These are phyloP conservation scores for Poeciliopsis presidionis DNA, from an alignment of 2,797 vertebrate species.

Conservation along the genomic window DNA sequence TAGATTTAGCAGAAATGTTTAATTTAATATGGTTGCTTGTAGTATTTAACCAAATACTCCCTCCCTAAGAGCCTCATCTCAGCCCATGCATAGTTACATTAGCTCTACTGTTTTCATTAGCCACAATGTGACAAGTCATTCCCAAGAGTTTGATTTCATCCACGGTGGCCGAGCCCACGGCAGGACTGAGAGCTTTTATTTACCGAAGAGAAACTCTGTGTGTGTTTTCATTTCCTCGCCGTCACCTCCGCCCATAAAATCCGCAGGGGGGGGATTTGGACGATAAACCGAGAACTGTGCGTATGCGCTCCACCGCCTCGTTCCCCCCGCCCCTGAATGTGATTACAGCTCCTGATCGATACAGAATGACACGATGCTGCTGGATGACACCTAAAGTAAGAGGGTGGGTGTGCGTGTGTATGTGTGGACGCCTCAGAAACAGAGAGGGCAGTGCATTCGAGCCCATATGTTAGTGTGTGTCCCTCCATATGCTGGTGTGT, in stretches of 20 bases:
- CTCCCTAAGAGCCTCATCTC: not conserved
- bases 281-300: constrained; percentile 32
- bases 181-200: constrained; percentile 27
- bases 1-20: not conserved
- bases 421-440: constrained; percentile 33
- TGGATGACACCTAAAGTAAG: constrained; percentile 66
- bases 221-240: constrained; percentile 30
- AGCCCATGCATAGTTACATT: not conserved
- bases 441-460: not conserved
- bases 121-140: constrained; percentile 3
- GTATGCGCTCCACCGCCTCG: constrained; percentile 21
- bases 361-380: constrained; percentile 61
- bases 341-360: constrained; percentile 74
- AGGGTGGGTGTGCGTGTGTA: constrained; percentile 27
- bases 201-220: constrained; percentile 28
- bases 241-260: constrained; percentile 43
- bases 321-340: constrained; percentile 63
- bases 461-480: constrained; percentile 46
- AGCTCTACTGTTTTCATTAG: constrained; percentile 8
- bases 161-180: constrained; percentile 9
- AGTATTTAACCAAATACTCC: not conserved
- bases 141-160: not conserved
- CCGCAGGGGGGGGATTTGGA: not conserved
- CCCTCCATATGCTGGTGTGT: constrained; percentile 44
- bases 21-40: not conserved